Evolutionary conservation across 2,113 vertebrate species (phyloP), one percentile per base, ranked within the genome.

Genomic region (Rhinoptilus africanus): DNA sequence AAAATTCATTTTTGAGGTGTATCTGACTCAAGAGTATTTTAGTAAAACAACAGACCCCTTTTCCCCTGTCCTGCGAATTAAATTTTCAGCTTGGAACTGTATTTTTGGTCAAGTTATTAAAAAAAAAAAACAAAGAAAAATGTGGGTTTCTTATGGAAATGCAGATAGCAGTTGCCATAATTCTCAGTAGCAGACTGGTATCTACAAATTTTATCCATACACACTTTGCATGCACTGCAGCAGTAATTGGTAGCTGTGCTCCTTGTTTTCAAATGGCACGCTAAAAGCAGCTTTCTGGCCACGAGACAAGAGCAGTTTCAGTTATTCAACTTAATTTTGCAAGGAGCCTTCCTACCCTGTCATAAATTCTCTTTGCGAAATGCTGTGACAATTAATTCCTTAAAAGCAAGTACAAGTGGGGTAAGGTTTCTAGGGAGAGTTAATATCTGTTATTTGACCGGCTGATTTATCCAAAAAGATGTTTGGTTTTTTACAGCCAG

Each of bases 241-340:
- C 69, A 78, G 48, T 78, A 86, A 83, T 84, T 64, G 83, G 57
- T 68, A 56, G 68, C 73, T 28, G 69, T 92, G 50, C 39, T 68
- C 37, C 91, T 89, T 92, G 35, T 93, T 95, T 90, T 87, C 84
- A 91, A 93, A 79, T 64, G 53, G 68, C 8, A 1, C 62, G 77
- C 73, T 93, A 91, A 91, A 96, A 96, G 88, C 69, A 89, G 74
- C 74, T 95, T 92, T 94, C 77, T 95, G 92, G 89, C 86, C 88
- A 78, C 81, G 57, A 53, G 47, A 57, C 76, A 86, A 84, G 41
- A 94, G 69, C 20, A 48, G 57, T 89, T 96, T 87, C 62, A 78
- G 62, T 87, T 92, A 89, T 94, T 92, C 66, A 64, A 75, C 73
- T 81, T 87, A 34, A 87, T 89, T 93, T 89, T 89, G 45, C 76